Conservation (phyloP, 2,888 invertebrate species). For the Itoplectis maculator region DNA sequence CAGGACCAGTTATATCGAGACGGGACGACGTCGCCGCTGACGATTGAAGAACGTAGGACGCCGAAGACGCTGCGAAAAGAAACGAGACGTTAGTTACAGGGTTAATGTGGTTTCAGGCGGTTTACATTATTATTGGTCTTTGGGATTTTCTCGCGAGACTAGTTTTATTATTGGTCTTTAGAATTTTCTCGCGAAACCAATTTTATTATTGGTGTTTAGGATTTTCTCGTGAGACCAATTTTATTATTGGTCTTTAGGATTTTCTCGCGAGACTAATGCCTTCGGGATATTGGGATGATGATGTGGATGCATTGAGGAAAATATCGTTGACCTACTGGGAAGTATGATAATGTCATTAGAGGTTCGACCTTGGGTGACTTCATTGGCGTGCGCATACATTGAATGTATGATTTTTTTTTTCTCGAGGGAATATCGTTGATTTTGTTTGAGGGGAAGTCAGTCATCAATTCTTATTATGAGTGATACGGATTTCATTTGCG, state of each 20-base stretch:
- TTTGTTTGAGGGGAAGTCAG: neutral
- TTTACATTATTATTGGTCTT: neutral
- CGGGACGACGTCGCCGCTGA: constrained; percentile 69
- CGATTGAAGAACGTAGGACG: constrained; percentile 51
- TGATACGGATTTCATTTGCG: neutral
- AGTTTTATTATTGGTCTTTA: neutral
- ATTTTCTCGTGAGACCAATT: no score
- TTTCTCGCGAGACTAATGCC: neutral
- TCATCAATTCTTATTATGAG: neutral
- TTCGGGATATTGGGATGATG: neutral
- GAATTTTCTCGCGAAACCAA: neutral
- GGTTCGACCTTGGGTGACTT: no score
- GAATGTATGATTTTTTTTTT: no score
- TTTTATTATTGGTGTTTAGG: neutral
- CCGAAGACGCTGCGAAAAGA: constrained; percentile 59
- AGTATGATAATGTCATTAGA: no score
- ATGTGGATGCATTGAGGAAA: neutral
- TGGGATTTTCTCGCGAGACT: neutral
- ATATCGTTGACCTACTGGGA: neutral
- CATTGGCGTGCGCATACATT: no score
- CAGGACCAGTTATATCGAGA: constrained; percentile 75
- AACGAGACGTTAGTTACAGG: constrained; percentile 40
- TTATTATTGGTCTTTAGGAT: neutral
- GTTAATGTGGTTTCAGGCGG: neutral
- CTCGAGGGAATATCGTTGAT: neutral